A percentile compares a stretch with the other conserved stretches of the same genome.
Evolutionary conservation across 1,140 invertebrate species (phyloP).

Genomic region (Drosophila neocordata): DNA sequence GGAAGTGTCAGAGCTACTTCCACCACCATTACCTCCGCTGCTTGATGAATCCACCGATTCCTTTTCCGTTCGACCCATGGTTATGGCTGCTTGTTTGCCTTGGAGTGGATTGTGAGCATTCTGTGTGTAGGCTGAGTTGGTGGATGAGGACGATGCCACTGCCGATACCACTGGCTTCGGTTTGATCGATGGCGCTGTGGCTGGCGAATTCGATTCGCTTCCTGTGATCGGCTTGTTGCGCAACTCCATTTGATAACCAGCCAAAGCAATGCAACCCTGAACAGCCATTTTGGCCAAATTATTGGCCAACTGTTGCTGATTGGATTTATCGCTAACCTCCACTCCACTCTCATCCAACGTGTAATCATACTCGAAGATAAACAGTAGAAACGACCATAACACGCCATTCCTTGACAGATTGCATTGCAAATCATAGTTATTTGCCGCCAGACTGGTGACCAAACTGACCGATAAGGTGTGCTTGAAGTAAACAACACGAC

Average conservation of each 20-base stretch:
- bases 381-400: conserved; percentile 95
- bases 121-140: conserved; percentile 72
- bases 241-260: conserved; percentile 86
- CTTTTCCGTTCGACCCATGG: conserved; percentile 43
- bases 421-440: conserved; percentile 91
- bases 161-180: conserved; percentile 46
- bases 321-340: conserved; percentile 91
- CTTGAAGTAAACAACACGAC: conserved; percentile 94
- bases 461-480: conserved; percentile 79
- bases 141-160: background rate
- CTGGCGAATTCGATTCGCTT: conserved; percentile 59
- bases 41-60: conserved; percentile 39
- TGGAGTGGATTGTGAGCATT: conserved; percentile 80
- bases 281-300: conserved; percentile 94
- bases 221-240: conserved; percentile 58
- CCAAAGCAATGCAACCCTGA: conserved; percentile 91
- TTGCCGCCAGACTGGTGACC: conserved; percentile 81
- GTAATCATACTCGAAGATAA: conserved; percentile 98
- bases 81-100: conserved; percentile 75
- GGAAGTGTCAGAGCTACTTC: conserved; percentile 39
- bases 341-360: conserved; percentile 98
- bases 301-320: conserved; percentile 95
- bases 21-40: conserved; percentile 38
- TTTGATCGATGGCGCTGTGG: conserved; percentile 52
- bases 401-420: conserved; percentile 95